Base-by-base conservation (phyloP, 2,797 vertebrate genomes). In the Premnoplex brunnescens region DNA sequence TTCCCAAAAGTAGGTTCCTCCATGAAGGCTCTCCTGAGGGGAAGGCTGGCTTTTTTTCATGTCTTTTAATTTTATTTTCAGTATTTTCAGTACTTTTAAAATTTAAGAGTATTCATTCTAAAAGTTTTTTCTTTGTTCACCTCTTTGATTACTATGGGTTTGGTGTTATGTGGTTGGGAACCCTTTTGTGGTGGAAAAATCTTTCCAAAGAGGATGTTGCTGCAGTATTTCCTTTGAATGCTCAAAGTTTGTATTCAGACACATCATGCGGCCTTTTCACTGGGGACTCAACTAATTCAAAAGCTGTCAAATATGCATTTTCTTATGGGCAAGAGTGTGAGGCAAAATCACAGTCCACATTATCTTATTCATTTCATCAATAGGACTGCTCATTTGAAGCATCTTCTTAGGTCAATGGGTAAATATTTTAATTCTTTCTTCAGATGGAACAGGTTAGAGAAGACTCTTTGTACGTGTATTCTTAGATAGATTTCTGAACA, bases 381-480 rank as follows among this genome's bases (percentile, higher is more conserved):
- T 19, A 68, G 39, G 21, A 6, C 36, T 66, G 27, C 43, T 93
- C 1, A 0, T 69, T n/a, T 60, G 48, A 78, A 93, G 39, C 32
- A 56, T n/a, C 51, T 82, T 90, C 48, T 62, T 67, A 58, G 73
- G 59, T 84, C 55, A 67, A 6, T 39, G 32, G 44, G 34, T 84
- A 95, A 73, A 67, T 85, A 85, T 63, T 71, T 93, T 88, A 88
- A 79, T 67, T 89, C 78, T 88, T 88, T 79, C 48, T 39, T 95
- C 68, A 55, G n/a, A 43, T 14, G 67, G 18, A 91, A 37, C 27
- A 74, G 63, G 74, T 74, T 73, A 73, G 44, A 93, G 56, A 81
- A 71, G 39, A 54, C 12, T 23, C 46, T 88, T 85, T 77, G n/a
- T 51, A 86, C 46, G 49, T 55, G 24, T 52, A 28, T 86, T 80